Evolutionary conservation across 2,113 vertebrate species (phyloP).

Genomic region (Chaetura pelagica): DNA sequence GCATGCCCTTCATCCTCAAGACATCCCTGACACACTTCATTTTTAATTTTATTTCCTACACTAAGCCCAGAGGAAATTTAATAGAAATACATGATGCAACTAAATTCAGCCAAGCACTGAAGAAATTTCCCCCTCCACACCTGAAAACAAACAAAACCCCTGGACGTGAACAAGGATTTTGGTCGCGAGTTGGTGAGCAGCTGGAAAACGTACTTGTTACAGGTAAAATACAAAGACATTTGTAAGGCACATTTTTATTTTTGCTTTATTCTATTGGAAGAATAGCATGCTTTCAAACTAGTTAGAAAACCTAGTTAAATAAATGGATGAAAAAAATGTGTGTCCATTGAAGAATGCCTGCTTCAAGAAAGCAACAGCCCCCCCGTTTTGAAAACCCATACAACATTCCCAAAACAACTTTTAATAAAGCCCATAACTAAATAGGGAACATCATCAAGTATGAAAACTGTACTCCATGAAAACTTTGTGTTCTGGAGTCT

Average conservation of each 20-base stretch:
- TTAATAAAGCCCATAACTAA: background rate
- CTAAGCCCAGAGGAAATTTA: conserved; percentile 17
- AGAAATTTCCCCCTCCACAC: background rate
- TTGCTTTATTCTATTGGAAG: background rate
- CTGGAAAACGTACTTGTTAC: background rate
- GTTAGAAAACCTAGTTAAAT: accelerated
- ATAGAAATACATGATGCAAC: background rate
- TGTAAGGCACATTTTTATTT: background rate
- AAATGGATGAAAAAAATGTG: accelerated
- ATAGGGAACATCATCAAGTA: background rate
- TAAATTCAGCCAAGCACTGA: background rate
- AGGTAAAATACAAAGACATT: background rate
- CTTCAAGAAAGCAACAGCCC: background rate
- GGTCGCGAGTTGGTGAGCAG: background rate
- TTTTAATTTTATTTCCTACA: background rate
- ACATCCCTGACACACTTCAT: conserved; percentile 14
- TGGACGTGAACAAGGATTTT: background rate
- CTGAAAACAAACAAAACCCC: background rate
- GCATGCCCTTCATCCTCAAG: conserved; percentile 53
- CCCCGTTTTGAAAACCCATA: background rate
- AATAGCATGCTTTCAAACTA: background rate
- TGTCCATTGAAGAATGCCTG: background rate
- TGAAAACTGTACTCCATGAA: background rate
- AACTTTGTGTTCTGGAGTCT: background rate
- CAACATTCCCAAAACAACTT: background rate